Evolutionary conservation across 2,797 vertebrate genomes (phyloP), one percentile per base, ranked within the genome.

Genomic region (Echiichthys vipera): DNA sequence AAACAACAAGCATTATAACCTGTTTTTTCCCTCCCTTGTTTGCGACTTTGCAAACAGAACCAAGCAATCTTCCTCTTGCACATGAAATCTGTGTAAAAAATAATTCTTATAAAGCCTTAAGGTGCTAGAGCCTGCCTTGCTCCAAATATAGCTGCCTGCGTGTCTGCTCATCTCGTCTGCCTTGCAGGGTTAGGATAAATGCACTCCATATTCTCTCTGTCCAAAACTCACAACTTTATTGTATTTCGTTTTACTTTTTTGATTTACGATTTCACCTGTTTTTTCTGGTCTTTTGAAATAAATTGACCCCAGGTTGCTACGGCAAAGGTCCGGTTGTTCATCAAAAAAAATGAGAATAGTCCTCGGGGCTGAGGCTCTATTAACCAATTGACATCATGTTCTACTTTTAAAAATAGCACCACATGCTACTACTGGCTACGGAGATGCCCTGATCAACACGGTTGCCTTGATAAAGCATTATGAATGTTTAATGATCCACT

Each of bases 71-170:
- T 77, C 77, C 46, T 77, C 42, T 74, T 73, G 70, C 79, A 84
- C 88, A 78, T 82, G 77, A 82, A 68, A 54, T 75, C 81, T 82
- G 68, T 85, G 74, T 71, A 77, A 71, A 86, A 87, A 84, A 91
- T 89, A 87, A 92, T 89, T 91, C 84, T 77, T 84, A 81, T 89
- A 90, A 87, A 87, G 89, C 85, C 89, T 90, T 89, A 69, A 91
- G 91, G 84, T 90, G 62, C 45, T 58, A 11, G 66, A 76, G 77
- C 67, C 57, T 85, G 72, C 75, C 85, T 83, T 63, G 71, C 84
- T 90, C 87, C 83, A 86, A 88, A 90, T 89, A 84, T 86, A 89
- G 84, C 80, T 65, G 80, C 69, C 51, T 80, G 81, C 22, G 45
- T n/a, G 63, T 78, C 83, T 87, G 87, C 82, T 89, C 84, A 79